Conservation (phyloP, 2,888 invertebrate genomes). For the Ochropacha duplaris region DNA sequence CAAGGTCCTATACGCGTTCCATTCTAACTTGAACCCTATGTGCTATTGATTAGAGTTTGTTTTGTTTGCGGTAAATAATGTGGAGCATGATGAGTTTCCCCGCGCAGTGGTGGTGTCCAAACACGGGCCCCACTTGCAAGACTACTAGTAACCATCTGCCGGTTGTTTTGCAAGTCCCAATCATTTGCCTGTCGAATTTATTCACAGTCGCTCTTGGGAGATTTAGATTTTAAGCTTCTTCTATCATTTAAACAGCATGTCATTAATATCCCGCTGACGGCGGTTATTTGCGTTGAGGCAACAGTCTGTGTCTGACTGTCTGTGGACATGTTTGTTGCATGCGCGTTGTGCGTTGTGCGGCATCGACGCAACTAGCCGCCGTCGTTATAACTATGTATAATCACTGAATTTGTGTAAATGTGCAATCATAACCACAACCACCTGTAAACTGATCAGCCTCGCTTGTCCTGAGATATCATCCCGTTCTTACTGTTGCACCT, state of each 20-base stretch:
- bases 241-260: conserved; percentile 75
- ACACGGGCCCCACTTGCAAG: conserved; percentile 71
- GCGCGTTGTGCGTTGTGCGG: too few relatives aligned
- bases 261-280: conserved; percentile 70
- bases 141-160: conserved; percentile 60
- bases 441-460: conserved; percentile 77
- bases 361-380: conserved; percentile 43
- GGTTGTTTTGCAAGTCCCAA: conserved; percentile 77
- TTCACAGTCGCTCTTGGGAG: conserved; percentile 77
- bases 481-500: conserved; percentile 81
- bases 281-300: conserved; percentile 44
- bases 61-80: background rate
- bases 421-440: conserved; percentile 79
- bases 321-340: too few relatives aligned
- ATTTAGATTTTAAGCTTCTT: conserved; percentile 77
- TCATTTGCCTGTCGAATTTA: conserved; percentile 75
- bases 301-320: background rate
- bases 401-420: conserved; percentile 78
- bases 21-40: background rate
- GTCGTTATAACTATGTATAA: conserved; percentile 50
- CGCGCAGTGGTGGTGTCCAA: conserved; percentile 55
- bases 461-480: conserved; percentile 82
- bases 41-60: conserved; percentile 7
- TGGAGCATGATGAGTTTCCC: conserved; percentile 40
- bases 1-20: conserved; percentile 11